Percentiles rank a stretch among this genome's conserved stretches.
These are phyloP conservation scores for Hydractinia symbiolongicarpus DNA, from an alignment of 30 jellyfish, hydroid and myxozoan genomes.

Conservation along the genomic window DNA sequence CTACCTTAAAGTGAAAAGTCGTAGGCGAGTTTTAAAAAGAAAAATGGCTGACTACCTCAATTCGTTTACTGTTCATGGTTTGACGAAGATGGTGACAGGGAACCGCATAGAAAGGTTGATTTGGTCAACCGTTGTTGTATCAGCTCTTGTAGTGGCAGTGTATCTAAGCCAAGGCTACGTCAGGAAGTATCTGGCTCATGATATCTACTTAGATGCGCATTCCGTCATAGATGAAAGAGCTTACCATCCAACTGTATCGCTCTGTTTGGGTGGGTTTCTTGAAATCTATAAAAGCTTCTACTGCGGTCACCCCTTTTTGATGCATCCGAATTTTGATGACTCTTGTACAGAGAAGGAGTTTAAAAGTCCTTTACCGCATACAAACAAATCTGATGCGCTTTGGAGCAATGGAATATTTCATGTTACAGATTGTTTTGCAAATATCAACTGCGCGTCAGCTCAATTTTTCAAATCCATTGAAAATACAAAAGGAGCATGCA, in stretches of 20 bases:
- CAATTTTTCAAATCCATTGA: background rate
- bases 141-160: background rate
- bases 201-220: background rate
- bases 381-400: background rate
- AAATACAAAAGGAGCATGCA: conserved; percentile 6
- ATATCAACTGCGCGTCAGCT: background rate
- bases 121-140: background rate
- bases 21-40: background rate
- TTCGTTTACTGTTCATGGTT: conserved; percentile 12
- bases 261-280: background rate
- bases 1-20: background rate
- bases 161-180: background rate
- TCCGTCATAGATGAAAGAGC: conserved; percentile 12
- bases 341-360: background rate
- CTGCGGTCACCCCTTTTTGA: background rate
- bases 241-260: background rate
- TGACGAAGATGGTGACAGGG: background rate
- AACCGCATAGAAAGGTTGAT: conserved; percentile 7
- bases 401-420: conserved; percentile 2
- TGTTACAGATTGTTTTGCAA: background rate
- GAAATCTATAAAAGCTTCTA: background rate
- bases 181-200: conserved; percentile 4
- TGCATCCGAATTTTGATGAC: background rate
- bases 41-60: background rate
- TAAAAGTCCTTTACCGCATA: conserved; percentile 8